Evolutionary conservation across 2,113 vertebrate genomes (phyloP), one percentile per base, ranked within the genome.

Genomic region (Mus pahari): DNA sequence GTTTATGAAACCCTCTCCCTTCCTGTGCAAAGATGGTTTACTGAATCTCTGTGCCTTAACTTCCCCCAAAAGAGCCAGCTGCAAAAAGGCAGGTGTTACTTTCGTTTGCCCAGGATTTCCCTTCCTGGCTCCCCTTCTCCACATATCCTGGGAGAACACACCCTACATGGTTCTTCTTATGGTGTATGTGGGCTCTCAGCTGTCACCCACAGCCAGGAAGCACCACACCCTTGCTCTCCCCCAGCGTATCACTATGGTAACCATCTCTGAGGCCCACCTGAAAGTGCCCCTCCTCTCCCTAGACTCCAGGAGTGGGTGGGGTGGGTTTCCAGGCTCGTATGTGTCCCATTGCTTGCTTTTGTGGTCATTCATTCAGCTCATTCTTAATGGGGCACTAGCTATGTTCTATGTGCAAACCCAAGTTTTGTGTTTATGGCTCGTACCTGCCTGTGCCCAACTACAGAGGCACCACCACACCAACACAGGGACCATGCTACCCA

Each of bases 381-480:
- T 20, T 2, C 60, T 77, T 42, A 48, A 39, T 0, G 9, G 42
- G 10, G 77, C 33, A 2, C 2, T 7, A 36, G 42, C 79, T 45
- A 11, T 45, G 42, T 45, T 66, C 55, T 36, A 7, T 36, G 39
- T 12, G 0, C 74, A 0, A 14, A 33, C 42, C 0, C 7, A 22
- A 17, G n/a, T 36, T 84, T 55, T 14, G 1, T 4, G 3, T 20
- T 39, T n/a, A 45, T 22, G 1, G 58, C 31, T 12, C 14, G 39
- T 3, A 13, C 24, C 45, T 24, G n/a, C 75, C 64, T 42, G 11
- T 19, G 19, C 66, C 87, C 17, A 1, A 45, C 42, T 4, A 28
- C 24, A 0, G 50, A 62, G 42, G 1, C 5, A 5, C 6, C 8
- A 16, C 13, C n/a, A 64, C 9, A 16, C 33, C 45, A 10, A 28